Percentiles rank a stretch among this genome's conserved stretches.
Conservation (phyloP, 2,113 vertebrate genomes). For the Larimichthys polyactis region DNA sequence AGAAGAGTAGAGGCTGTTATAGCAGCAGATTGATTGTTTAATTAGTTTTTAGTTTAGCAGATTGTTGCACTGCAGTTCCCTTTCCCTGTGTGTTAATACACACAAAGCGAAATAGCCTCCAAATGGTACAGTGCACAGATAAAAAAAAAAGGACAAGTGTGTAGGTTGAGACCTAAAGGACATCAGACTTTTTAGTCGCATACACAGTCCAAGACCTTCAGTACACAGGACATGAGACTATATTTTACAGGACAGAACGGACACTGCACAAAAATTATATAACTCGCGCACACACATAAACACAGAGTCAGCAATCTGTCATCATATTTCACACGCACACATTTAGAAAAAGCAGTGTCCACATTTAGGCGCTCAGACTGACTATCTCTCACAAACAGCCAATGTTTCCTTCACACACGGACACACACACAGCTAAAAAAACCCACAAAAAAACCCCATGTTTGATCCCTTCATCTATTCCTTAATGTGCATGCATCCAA, state of each 20-base stretch:
- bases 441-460: not conserved
- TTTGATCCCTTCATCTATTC: slow-evolving; percentile 33
- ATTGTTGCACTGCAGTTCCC: not conserved
- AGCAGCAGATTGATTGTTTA: not conserved
- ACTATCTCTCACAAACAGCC: slow-evolving; percentile 20
- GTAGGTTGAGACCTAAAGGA: not conserved
- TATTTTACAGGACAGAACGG: not conserved
- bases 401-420: not conserved
- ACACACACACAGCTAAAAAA: not conserved
- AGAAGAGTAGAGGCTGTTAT: not conserved
- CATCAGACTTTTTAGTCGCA: not conserved
- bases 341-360: not conserved
- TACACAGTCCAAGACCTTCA: slow-evolving; percentile 2
- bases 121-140: not conserved
- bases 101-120: not conserved
- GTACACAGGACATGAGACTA: not conserved
- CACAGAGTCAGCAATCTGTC: not conserved
- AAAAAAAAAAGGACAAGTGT: not conserved
- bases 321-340: not conserved
- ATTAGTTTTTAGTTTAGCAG: not conserved
- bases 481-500: slow-evolving; percentile 21
- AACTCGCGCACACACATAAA: not conserved
- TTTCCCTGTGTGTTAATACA: slow-evolving; percentile 13
- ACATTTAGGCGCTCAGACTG: not conserved
- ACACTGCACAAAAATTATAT: not conserved